Base-by-base conservation (phyloP, 2,113 vertebrate species). In the Asarcornis scutulata region DNA sequence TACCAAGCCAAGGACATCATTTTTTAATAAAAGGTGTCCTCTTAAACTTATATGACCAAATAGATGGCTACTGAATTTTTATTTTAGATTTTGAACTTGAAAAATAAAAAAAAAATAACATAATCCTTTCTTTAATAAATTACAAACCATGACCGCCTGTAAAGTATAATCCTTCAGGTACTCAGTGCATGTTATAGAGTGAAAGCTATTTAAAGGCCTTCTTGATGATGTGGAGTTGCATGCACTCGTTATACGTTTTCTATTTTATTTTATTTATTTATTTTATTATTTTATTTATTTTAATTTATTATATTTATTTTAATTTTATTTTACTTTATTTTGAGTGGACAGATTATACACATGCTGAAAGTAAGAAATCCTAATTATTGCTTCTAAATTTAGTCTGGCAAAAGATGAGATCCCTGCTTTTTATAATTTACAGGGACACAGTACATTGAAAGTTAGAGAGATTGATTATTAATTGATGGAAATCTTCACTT, bases 81-180 rank as follows among this genome's bases (percentile, higher is more conserved):
- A 77, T 27, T 92, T 88, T 80, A 71, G 17, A 71, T 6, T 79
- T 46, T 85, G 68, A 88, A 88, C 92, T 80, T 95, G 11, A 83
- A 80, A 48, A 73, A 36, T 26, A 62, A 64, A 26, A 40, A 15
- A 85, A 15, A 85, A 27, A 31, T 63, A 74, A 84, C 20, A 52
- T 31, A 84, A 73, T 71, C 13, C 4, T 66, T 7, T 26, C 17
- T 84, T 56, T 74, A 68, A 93, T 55, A 77, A 82, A 91, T 87
- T 91, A 89, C 48, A 92, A 31, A 89, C 5, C 23, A 64, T 52
- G 58, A 31, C 63, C 81, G 3, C 25, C 32, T 67, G 25, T 80
- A 34, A 4, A 50, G 4, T 34, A 40, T 36, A 84, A 59, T 42
- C 3, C 48, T 81, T 83, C 78, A 72, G 26, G 9, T 38, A 90